Evolutionary conservation across 2,888 invertebrate genomes (phyloP).

Genomic region (Drosophila mayaguana): DNA sequence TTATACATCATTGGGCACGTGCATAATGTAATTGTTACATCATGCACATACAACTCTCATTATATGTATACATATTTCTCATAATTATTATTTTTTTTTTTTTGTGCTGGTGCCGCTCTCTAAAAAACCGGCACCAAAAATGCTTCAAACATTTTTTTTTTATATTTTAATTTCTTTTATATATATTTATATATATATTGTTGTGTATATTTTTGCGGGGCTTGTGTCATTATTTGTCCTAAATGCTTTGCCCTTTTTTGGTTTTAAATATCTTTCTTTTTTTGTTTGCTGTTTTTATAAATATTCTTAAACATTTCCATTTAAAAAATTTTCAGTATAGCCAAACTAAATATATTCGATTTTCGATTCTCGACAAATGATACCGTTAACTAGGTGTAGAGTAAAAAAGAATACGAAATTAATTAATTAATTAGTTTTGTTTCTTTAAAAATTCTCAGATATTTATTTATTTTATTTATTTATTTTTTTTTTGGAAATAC

Average conservation of each 20-base stretch:
- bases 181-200: neutral
- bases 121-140: conserved; percentile 73
- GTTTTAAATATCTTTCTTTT: conserved; percentile 4
- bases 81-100: conserved; percentile 15
- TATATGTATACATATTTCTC: conserved; percentile 52
- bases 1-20: conserved; percentile 59
- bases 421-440: conserved; percentile 44
- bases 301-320: conserved; percentile 51
- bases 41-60: conserved; percentile 53
- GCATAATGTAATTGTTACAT: conserved; percentile 73
- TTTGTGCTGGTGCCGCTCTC: conserved; percentile 68
- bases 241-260: conserved; percentile 70
- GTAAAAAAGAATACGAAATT: conserved; percentile 75
- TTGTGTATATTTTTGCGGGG: conserved; percentile 39
- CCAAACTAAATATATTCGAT: conserved; percentile 61
- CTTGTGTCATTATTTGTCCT: conserved; percentile 70
- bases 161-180: conserved; percentile 22
- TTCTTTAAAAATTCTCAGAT: conserved; percentile 56
- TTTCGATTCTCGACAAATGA: conserved; percentile 50
- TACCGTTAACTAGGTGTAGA: conserved; percentile 67
- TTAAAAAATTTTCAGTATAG: conserved; percentile 53
- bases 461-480: conserved; percentile 30
- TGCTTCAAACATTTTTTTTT: conserved; percentile 74
- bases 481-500: conserved; percentile 78
- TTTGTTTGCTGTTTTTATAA: conserved; percentile 41